Evolutionary conservation across 2,113 vertebrate species (phyloP), one percentile per base, ranked within the genome.

Genomic region (Danionella cerebrum): DNA sequence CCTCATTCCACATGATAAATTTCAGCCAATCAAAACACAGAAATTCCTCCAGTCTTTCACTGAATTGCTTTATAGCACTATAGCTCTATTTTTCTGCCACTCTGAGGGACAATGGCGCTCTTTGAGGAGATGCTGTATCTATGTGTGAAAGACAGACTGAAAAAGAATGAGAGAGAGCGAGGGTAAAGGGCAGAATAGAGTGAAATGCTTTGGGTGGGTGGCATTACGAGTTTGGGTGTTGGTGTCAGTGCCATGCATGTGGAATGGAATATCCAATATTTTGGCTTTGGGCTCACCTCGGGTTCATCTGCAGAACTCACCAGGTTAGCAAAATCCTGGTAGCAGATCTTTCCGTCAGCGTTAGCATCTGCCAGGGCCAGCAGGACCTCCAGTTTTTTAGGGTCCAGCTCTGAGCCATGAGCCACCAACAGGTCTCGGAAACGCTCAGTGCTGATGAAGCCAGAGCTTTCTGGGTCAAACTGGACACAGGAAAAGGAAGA

Each of bases 311-410:
- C 38, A 11, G 11, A 24, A 67, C 94, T 97, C 82, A 98, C 96
- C 92, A 98, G 89, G 83, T 93, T 97, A 81, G 93, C 91, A 63
- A 98, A 97, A 78, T 98, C 94, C 84, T 97, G 95, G 85, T 98
- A 97, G 83, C 92, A 91, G 84, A 98, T 93, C 82, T 92, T 94
- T 13, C 95, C 95, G 1, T 96, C 92, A 0, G 92, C 89, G 25
- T 95, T 94, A 80, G 90, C 92, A 70, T 98, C 91, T 1, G 94
- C 92, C 2, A 98, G 89, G 19, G 95, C 95, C 83, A 98, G 80
- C 16, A 98, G 88, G 10, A 98, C 93, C 85, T 97, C 95, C 76
- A 92, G 89, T 78, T 97, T 97, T 85, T 98, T 93, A 0, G 95
- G 94, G 80, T 97, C 95, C 36, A 97, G 84, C 82, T 96, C 90